Conservation (phyloP, 1,140 invertebrate genomes). For the Bombus cullumanus region DNA sequence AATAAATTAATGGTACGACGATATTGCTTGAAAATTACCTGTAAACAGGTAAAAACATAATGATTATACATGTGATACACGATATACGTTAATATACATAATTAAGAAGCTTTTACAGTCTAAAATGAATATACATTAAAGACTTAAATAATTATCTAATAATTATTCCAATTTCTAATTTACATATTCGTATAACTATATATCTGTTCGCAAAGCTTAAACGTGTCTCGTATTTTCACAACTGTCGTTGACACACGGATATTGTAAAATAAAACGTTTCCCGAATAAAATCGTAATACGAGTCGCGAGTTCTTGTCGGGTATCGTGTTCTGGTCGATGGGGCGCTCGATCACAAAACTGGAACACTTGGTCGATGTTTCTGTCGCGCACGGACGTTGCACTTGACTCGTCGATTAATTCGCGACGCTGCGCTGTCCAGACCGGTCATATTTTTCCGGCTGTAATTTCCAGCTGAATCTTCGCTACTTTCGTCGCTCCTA, state of each 20-base stretch:
- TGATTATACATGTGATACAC: too few relatives aligned
- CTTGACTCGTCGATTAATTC: slow-evolving; percentile 31
- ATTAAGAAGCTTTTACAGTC: too few relatives aligned
- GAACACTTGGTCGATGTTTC: neutral
- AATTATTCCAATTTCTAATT: too few relatives aligned
- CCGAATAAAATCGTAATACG: neutral
- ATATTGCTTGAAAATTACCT: too few relatives aligned
- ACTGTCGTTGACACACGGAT: neutral
- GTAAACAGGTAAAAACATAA: too few relatives aligned
- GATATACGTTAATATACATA: too few relatives aligned
- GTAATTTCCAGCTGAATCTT: slow-evolving; percentile 34
- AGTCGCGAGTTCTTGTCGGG: neutral
- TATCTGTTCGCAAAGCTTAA: neutral
- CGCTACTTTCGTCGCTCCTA: slow-evolving; percentile 41
- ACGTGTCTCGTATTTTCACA: neutral
- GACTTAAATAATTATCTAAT: too few relatives aligned
- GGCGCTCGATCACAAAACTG: neutral
- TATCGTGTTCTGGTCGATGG: neutral
- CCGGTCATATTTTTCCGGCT: slow-evolving; percentile 39
- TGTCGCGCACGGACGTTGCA: slow-evolving; percentile 13
- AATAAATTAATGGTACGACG: too few relatives aligned
- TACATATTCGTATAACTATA: too few relatives aligned
- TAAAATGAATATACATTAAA: too few relatives aligned
- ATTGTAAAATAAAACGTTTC: neutral
- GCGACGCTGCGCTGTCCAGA: slow-evolving; percentile 14